Percentiles rank a stretch among this genome's conserved stretches.
phyloP scores from a whole-genome alignment of 2,113 vertebrate genomes.

The Phalacrocorax aristotelis region DNA sequence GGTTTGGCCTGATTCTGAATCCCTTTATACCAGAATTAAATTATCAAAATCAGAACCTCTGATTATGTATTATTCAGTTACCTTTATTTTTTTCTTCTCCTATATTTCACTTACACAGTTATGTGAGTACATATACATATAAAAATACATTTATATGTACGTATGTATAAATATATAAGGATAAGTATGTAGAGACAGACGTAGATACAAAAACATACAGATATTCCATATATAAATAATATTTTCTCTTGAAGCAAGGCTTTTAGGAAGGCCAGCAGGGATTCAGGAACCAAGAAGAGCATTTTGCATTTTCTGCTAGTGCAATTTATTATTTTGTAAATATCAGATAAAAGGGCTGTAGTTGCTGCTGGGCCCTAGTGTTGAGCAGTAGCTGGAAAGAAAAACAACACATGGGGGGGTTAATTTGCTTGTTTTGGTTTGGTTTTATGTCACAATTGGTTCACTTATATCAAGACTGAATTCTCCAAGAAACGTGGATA shows the following conservation, averaged over 20 bases:
- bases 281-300: neutral
- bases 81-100: neutral
- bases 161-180: neutral
- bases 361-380: neutral
- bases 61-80: neutral
- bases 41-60: neutral
- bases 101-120: neutral
- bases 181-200: neutral
- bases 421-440: neutral
- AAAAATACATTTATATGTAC: neutral
- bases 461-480: neutral
- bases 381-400: neutral
- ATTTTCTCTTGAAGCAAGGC: neutral
- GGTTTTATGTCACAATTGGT: neutral
- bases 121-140: neutral
- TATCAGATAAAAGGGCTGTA: neutral
- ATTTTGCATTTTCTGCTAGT: conserved; percentile 7
- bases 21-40: neutral
- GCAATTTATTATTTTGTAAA: neutral
- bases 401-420: neutral
- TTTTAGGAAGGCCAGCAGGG: neutral
- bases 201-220: neutral
- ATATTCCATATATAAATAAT: neutral
- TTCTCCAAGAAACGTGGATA: neutral
- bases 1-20: neutral